phyloP scores from a whole-genome alignment of 2,888 invertebrate species.

The Ashinkailepas kermadecensis region DNA sequence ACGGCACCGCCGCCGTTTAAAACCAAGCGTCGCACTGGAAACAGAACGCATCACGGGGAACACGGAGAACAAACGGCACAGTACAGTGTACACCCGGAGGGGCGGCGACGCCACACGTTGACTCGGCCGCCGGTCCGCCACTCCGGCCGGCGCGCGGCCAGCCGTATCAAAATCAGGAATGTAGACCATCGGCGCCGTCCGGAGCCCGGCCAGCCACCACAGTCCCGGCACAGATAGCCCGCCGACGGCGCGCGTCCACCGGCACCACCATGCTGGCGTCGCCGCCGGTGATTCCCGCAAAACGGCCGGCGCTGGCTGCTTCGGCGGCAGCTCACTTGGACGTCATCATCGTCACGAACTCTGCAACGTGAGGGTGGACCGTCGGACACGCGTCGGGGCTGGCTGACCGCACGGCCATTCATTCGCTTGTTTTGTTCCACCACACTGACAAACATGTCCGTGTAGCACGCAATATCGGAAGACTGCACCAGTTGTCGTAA shows the following conservation, averaged over 20 bases:
- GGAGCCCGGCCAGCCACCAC: background rate
- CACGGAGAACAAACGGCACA: background rate
- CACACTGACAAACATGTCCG: too few relatives aligned
- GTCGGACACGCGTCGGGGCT: too few relatives aligned
- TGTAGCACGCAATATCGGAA: too few relatives aligned
- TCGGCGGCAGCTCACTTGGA: constrained; percentile 68
- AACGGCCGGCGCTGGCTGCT: background rate
- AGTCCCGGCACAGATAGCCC: background rate
- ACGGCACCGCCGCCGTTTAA: background rate
- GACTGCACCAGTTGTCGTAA: too few relatives aligned
- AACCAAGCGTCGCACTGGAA: background rate
- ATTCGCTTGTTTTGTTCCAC: too few relatives aligned
- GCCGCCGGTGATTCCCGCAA: background rate
- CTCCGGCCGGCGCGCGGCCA: background rate
- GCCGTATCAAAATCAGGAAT: constrained; percentile 15
- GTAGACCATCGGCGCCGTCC: background rate
- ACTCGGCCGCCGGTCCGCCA: background rate
- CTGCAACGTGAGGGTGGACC: constrained; percentile 53
- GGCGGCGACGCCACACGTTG: background rate
- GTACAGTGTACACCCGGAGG: background rate
- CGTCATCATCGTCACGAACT: constrained; percentile 99
- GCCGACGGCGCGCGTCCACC: background rate
- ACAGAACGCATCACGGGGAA: constrained; percentile 12
- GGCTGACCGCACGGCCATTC: constrained; percentile 21
- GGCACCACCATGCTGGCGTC: constrained; percentile 29